A percentile compares a stretch with the other conserved stretches of the same genome.
Conservation (phyloP, 1,140 invertebrate species). For the Spodoptera litura region DNA sequence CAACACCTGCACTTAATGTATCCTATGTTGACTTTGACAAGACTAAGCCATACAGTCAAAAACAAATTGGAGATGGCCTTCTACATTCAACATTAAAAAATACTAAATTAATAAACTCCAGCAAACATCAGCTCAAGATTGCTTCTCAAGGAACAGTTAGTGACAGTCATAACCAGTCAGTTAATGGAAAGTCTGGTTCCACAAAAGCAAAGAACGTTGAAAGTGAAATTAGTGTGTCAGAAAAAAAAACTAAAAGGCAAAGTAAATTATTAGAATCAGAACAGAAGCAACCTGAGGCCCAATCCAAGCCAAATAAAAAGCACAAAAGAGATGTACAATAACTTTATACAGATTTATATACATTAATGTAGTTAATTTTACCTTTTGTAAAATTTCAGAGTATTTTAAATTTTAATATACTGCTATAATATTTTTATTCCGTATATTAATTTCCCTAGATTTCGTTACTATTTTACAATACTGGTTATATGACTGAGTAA, state of each 20-base stretch:
- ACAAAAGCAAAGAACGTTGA: constrained; percentile 51
- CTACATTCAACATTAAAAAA: constrained; percentile 55
- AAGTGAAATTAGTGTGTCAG: constrained; percentile 55
- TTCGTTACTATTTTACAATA: neutral
- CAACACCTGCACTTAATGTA: constrained; percentile 63
- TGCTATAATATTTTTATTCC: constrained; percentile 2
- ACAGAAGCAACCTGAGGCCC: constrained; percentile 17
- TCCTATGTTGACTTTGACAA: constrained; percentile 77
- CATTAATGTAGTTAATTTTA: constrained; percentile 7
- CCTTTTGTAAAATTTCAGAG: constrained; percentile 33
- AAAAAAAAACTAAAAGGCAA: constrained; percentile 64
- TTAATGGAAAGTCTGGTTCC: constrained; percentile 50
- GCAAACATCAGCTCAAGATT: constrained; percentile 53
- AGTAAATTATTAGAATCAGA: constrained; percentile 58
- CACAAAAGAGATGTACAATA: constrained; percentile 42
- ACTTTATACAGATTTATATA: constrained; percentile 8
- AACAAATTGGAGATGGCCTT: constrained; percentile 62
- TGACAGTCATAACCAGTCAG: constrained; percentile 43
- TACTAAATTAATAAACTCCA: constrained; percentile 40
- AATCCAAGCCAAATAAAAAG: constrained; percentile 19
- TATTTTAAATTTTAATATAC: constrained; percentile 31
- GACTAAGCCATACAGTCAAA: constrained; percentile 68
- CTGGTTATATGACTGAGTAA: neutral
- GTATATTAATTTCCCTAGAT: constrained; percentile 1
- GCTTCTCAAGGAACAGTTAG: constrained; percentile 33